Base-by-base conservation (phyloP, 2,797 vertebrate genomes). In the Alcedo quadribrachys region DNA sequence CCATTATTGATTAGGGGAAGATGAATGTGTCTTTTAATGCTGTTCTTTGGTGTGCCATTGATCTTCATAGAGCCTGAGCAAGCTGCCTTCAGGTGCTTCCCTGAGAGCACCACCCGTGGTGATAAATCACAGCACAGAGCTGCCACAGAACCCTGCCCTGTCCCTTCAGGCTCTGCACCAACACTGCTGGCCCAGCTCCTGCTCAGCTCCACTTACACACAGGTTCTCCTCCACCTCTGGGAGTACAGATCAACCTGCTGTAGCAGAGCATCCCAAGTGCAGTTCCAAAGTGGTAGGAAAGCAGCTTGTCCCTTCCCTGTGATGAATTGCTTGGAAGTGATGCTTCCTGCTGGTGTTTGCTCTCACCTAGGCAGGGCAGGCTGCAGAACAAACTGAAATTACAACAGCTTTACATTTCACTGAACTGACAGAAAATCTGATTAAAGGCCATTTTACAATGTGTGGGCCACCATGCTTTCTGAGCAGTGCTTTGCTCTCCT, bases 61-160 rank as follows among this genome's bases (percentile, higher is more conserved):
- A 45, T 45, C 43, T 45, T 45, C 89, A 94, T 95, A 96, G 87
- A 90, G 85, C 85, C 89, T 89, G 84, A 87, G 85, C 70, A 42
- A 79, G 86, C 92, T 96, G 91, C 84, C 87, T 93, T 92, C 69
- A 51, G 87, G 85, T 87, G 87, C 90, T 92, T 94, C 80, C n/a
- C 81, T 62, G 82, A 43, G 54, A 93, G 70, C 35, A 18, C 85
- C 89, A 60, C 78, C 85, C 62, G 48, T 89, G 1, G 60, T 91
- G 81, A 96, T 96, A 94, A 92, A 97, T 94, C 71, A 43, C 4
- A 24, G 91, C 81, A 89, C 76, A 5, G 15, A 71, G 51, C 82
- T 70, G 63, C 93, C 95, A 40, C 77, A 13, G 58, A 87, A 81
- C 25, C 76, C 92, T 90, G 89, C 70, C 91, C 83, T 73, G 77